Evolutionary conservation across 2,113 vertebrate species (phyloP).

Genomic region (Vombatus ursinus): DNA sequence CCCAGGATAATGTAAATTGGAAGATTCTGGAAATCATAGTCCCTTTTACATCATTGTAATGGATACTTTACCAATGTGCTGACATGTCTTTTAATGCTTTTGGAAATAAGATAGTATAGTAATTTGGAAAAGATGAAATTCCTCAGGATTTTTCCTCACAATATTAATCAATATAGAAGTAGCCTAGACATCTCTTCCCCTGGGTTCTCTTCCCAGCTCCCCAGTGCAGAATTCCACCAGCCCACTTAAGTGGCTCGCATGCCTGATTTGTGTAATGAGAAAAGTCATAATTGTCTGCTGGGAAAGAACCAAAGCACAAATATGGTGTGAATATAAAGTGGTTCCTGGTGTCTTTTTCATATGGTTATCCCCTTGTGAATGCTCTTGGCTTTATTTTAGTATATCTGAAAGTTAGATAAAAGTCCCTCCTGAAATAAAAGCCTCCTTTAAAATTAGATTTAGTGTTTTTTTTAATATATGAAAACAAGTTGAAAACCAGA

Average conservation of each 20-base stretch:
- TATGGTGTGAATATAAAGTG: not conserved
- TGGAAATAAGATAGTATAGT: slow-evolving; percentile 16
- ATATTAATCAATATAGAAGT: not conserved
- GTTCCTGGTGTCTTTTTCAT: not conserved
- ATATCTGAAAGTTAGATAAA: slow-evolving; percentile 44
- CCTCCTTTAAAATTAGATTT: slow-evolving; percentile 19
- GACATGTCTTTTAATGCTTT: not conserved
- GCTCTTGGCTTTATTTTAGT: not conserved
- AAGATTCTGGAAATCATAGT: slow-evolving; percentile 1
- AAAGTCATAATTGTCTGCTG: not conserved
- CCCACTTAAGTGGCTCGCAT: not conserved
- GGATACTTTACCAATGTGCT: not conserved
- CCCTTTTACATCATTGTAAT: not conserved
- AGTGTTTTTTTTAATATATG: slow-evolving; percentile 5
- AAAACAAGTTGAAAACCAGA: slow-evolving; percentile 35
- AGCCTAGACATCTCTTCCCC: not conserved
- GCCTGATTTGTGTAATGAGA: not conserved
- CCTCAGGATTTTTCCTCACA: not conserved
- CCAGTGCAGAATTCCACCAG: not conserved
- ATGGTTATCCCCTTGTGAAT: not conserved
- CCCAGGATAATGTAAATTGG: not conserved
- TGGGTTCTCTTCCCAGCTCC: not conserved
- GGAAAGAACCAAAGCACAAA: not conserved
- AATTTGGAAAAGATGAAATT: slow-evolving; percentile 25
- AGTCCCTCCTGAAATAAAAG: slow-evolving; percentile 3